Evolutionary conservation across 2,888 invertebrate species (phyloP).

Genomic region (Dynastes hyllus): DNA sequence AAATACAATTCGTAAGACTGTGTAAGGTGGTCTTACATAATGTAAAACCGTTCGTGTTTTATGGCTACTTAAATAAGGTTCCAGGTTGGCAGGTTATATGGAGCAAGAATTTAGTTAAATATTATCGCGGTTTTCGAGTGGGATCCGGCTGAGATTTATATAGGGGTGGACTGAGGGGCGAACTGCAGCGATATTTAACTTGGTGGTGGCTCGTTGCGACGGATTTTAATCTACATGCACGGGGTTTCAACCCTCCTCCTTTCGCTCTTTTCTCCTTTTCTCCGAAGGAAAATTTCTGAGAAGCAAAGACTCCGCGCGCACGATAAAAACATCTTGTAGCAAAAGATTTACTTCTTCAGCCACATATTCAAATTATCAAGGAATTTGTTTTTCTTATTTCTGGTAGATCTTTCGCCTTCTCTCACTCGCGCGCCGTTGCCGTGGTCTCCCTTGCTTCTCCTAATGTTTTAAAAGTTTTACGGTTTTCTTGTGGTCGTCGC

Average conservation of each 20-base stretch:
- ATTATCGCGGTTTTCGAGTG: constrained; percentile 69
- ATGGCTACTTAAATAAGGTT: constrained; percentile 57
- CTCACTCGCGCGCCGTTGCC: constrained; percentile 20
- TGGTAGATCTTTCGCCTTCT: constrained; percentile 37
- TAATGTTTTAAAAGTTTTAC: constrained; percentile 65
- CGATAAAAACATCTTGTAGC: constrained; percentile 73
- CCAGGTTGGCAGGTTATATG: constrained; percentile 66
- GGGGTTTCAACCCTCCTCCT: constrained; percentile 69
- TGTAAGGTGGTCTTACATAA: constrained; percentile 73
- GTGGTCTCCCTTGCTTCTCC: constrained; percentile 58
- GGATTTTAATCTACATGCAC: constrained; percentile 73
- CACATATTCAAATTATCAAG: constrained; percentile 74
- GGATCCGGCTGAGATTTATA: constrained; percentile 71
- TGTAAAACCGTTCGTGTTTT: constrained; percentile 57
- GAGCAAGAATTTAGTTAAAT: constrained; percentile 71
- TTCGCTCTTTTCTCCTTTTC: constrained; percentile 59
- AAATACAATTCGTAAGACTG: no score
- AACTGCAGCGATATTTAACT: constrained; percentile 70
- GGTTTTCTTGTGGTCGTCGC: constrained; percentile 57
- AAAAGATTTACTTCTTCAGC: constrained; percentile 72
- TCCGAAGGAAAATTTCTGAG: constrained; percentile 66
- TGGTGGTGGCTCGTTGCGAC: constrained; percentile 67
- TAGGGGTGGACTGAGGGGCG: constrained; percentile 59
- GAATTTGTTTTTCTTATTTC: constrained; percentile 72
- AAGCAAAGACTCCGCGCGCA: constrained; percentile 65